phyloP scores from a whole-genome alignment of 2,113 vertebrate genomes.

The Melierax canorus region DNA sequence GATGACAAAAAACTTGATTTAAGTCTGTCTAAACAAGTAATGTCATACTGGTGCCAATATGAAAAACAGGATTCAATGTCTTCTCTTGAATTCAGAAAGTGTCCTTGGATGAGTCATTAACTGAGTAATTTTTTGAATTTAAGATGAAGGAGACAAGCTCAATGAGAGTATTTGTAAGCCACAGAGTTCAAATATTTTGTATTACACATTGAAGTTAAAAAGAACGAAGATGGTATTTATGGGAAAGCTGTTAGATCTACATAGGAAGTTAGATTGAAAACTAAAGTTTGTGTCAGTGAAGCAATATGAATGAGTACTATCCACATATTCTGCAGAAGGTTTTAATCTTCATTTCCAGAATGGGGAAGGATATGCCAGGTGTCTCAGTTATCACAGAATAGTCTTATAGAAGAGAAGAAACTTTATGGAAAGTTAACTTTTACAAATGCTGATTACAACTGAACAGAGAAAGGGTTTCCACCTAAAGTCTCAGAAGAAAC shows the following conservation, averaged over 20 bases:
- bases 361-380: neutral
- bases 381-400: neutral
- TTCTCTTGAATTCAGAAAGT: conserved; percentile 5
- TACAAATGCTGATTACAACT: neutral
- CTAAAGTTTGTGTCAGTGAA: neutral
- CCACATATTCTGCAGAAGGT: neutral
- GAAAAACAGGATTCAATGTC: conserved; percentile 13
- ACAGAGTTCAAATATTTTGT: neutral
- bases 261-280: neutral
- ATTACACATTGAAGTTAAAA: neutral
- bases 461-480: neutral
- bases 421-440: neutral
- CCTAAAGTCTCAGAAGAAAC: neutral
- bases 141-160: neutral
- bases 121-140: neutral
- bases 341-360: neutral
- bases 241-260: neutral
- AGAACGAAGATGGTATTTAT: neutral
- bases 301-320: neutral
- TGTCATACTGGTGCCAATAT: neutral
- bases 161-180: neutral
- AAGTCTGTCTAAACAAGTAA: neutral
- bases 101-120: neutral
- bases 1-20: neutral
- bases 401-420: neutral